Evolutionary conservation across 2,888 invertebrate genomes (phyloP), one percentile per base, ranked within the genome.

Genomic region (Eupithecia insigniata): DNA sequence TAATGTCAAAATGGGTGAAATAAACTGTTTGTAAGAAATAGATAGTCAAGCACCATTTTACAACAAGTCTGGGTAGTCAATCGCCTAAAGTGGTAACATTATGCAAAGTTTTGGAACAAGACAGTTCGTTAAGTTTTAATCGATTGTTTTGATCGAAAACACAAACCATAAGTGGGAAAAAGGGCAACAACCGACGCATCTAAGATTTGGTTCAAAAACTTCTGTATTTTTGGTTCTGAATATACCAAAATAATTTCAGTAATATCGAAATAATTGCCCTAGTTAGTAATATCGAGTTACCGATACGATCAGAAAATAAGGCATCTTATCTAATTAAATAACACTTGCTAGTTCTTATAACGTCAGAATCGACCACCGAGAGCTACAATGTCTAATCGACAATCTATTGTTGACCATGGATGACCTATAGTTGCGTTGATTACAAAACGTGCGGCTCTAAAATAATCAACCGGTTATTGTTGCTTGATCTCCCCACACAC

Each of bases 401-500:
- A 46, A 46, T 46, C 46, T 22, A 51, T 46, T 8, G n/a, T 46
- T 46, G 46, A 46, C 46, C n/a, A n/a, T n/a, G 3, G 46, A 22
- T 51, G 46, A 22, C 46, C 10, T 14, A 55, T 14, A 55, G 26
- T 55, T 26, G 5, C 26, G 26, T 55, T 55, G 26, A 22, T 14
- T 55, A 51, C 46, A 22, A 51, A 51, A 22, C 51, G 51, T 22
- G 22, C 4, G 51, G 26, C 55, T 22, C 12, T 26, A 55, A 55
- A 51, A 43, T 18, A n/a, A 43, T 43, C 18, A n/a, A 22, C 2
- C 8, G 46, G 22, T 22, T 51, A 51, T 46, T 55, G 51, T n/a
- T 55, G 61, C 61, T 58, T n/a, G 28, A 39, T 36, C 60, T 58
- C 46, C 22, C 62, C 67, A 67, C 67, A 34, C 66, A 43, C 22